Evolutionary conservation across 2,888 invertebrate species (phyloP).

Genomic region (Clunio marinus): DNA sequence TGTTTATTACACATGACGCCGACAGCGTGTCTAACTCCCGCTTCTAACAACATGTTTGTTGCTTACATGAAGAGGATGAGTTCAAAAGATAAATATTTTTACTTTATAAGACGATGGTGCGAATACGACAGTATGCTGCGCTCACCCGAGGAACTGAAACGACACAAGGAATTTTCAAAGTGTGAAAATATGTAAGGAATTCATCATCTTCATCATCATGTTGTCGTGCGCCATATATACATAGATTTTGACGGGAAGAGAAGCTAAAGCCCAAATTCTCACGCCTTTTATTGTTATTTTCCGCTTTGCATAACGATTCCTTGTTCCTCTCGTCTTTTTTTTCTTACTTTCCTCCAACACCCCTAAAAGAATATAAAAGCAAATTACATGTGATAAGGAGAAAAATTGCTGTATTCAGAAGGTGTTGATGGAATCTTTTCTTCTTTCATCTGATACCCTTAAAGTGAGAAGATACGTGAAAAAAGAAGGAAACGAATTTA

Average conservation of each 20-base stretch:
- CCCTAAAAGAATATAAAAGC: not conserved
- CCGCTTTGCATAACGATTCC: constrained; percentile 12
- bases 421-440: constrained; percentile 8
- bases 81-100: too few species aligned
- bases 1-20: not conserved
- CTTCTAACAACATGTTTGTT: not conserved
- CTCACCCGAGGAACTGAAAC: too few species aligned
- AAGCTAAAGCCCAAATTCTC: constrained; percentile 22
- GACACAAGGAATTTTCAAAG: constrained; percentile 19
- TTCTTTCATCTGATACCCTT: not conserved
- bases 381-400: constrained; percentile 29
- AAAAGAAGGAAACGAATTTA: not conserved
- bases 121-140: too few species aligned
- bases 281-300: constrained; percentile 36
- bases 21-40: not conserved
- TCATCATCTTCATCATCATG: constrained; percentile 31
- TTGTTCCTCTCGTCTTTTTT: not conserved
- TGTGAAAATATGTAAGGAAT: constrained; percentile 28
- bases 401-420: constrained; percentile 1
- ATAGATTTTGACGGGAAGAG: too few species aligned
- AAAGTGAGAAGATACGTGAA: not conserved
- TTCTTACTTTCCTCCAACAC: not conserved
- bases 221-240: constrained; percentile 1
- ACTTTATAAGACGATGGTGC: not conserved
- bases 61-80: not conserved